phyloP scores from a whole-genome alignment of 2,888 invertebrate species.

The Latrodectus hesperus region DNA sequence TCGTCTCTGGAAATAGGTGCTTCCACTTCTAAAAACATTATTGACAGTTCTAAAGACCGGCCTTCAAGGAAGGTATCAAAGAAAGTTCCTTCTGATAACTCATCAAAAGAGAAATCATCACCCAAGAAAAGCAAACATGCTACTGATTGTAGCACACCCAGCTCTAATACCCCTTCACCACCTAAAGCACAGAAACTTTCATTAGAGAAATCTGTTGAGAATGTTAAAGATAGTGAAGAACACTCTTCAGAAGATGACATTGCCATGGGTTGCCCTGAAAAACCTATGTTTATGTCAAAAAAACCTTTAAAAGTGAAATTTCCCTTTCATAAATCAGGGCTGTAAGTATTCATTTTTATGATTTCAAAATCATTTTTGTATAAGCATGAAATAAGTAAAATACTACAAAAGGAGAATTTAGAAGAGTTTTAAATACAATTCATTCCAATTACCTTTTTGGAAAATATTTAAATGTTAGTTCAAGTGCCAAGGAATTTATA shows the following conservation, averaged over 20 bases:
- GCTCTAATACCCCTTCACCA: no score
- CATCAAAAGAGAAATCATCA: background rate
- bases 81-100: conserved; percentile 49
- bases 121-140: background rate
- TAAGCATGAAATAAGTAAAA: no score
- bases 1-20: no score
- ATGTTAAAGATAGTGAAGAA: background rate
- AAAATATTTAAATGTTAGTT: no score
- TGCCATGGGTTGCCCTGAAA: no score
- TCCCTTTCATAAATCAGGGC: background rate
- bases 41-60: conserved; percentile 5
- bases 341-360: background rate
- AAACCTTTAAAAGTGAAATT: background rate
- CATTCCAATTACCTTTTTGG: no score
- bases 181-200: no score
- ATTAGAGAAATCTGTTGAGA: no score
- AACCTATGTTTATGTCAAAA: background rate
- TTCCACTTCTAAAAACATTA: background rate
- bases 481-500: no score
- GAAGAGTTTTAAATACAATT: no score
- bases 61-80: conserved; percentile 20
- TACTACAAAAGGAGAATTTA: no score
- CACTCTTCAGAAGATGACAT: background rate
- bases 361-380: background rate
- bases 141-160: no score